A percentile compares a stretch with the other conserved stretches of the same genome.
phyloP scores from a whole-genome alignment of 2,113 vertebrate genomes.

The Camelus bactrianus region DNA sequence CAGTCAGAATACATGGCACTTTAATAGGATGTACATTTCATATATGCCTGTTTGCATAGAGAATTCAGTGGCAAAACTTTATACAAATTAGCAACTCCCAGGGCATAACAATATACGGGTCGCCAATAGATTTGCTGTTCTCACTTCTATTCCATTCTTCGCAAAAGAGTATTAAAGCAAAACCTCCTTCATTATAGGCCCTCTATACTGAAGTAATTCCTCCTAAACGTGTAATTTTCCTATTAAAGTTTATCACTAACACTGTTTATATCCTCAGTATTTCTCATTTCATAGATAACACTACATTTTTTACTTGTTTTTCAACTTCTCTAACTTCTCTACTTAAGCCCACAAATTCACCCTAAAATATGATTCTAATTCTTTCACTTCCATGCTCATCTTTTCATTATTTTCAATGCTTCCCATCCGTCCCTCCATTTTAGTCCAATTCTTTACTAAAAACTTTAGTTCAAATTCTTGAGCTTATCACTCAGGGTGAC shows the following conservation, averaged over 20 bases:
- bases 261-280: not conserved
- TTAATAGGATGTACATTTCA: not conserved
- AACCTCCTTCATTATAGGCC: not conserved
- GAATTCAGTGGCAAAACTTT: not conserved
- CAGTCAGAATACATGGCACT: not conserved
- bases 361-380: not conserved
- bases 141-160: not conserved
- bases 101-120: not conserved
- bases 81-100: not conserved
- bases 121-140: not conserved
- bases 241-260: not conserved
- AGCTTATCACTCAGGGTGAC: not conserved
- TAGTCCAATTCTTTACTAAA: not conserved
- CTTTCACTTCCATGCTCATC: not conserved
- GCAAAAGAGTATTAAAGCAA: not conserved
- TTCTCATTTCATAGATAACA: not conserved
- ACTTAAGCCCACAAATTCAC: not conserved
- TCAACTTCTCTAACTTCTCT: not conserved
- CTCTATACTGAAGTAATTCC: not conserved
- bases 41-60: not conserved
- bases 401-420: not conserved
- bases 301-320: not conserved
- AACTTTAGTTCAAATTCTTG: not conserved
- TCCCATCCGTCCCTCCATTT: not conserved
- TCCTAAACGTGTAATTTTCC: not conserved